These are phyloP conservation scores for Atlantisia rogersi DNA, from an alignment of 2,113 vertebrate genomes.

Conservation along the genomic window DNA sequence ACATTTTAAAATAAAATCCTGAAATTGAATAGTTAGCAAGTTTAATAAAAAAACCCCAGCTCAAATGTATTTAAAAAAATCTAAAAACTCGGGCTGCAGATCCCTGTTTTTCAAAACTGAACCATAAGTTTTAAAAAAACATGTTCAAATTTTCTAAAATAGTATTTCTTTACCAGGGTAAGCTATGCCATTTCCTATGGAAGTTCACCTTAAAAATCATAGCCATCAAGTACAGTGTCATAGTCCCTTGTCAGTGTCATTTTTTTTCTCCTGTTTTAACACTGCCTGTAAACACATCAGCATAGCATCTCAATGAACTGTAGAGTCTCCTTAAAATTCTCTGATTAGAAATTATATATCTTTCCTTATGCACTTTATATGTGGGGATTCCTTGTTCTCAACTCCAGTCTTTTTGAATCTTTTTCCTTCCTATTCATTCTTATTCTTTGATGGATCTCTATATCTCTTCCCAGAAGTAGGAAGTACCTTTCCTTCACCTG, in stretches of 20 bases:
- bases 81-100: background rate
- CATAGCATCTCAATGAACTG: background rate
- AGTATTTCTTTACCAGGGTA: background rate
- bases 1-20: background rate
- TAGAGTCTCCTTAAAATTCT: background rate
- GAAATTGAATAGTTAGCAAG: background rate
- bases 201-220: background rate
- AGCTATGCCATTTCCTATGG: background rate
- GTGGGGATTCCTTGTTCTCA: too few relatives aligned
- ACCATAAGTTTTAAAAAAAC: background rate
- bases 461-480: background rate
- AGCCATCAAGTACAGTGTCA: background rate
- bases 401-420: background rate
- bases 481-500: background rate
- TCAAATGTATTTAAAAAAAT: background rate
- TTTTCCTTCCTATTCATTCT: background rate
- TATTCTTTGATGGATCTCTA: accelerated
- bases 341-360: background rate
- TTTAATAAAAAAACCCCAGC: background rate
- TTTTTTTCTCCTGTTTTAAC: background rate
- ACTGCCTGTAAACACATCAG: background rate
- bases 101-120: background rate
- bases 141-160: background rate
- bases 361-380: background rate
- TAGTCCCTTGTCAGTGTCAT: too few relatives aligned